These are phyloP conservation scores for Chrysogorgia sp. DNA, from an alignment of 92 coral and sea anemone genomes.

Conservation along the genomic window DNA sequence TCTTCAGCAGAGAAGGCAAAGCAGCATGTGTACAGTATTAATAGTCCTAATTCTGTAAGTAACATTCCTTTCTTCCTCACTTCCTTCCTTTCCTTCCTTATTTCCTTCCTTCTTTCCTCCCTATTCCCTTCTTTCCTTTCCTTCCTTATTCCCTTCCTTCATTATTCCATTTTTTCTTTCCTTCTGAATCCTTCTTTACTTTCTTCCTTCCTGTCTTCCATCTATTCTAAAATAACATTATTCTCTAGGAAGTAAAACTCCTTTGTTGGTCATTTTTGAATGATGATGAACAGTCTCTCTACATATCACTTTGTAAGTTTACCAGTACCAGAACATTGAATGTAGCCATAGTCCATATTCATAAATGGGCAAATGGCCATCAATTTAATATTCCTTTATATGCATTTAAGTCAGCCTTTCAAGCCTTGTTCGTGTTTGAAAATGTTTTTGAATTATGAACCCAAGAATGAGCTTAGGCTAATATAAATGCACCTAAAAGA, in stretches of 20 bases:
- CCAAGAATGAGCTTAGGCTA: no score
- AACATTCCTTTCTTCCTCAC: not conserved
- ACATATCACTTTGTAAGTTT: constrained; percentile 32
- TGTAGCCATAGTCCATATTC: no score
- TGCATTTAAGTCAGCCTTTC: not conserved
- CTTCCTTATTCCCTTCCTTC: no score
- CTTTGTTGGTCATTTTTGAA: constrained; percentile 20
- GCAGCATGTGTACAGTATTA: not conserved
- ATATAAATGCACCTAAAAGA: no score
- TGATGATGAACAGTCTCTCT: constrained; percentile 8
- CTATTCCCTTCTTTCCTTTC: no score
- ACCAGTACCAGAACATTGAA: no score
- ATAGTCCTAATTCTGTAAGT: constrained; percentile 2
- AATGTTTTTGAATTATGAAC: no score
- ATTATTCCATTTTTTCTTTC: no score
- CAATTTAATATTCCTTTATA: not conserved
- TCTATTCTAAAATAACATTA: not conserved
- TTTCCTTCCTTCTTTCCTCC: no score
- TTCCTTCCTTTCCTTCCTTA: not conserved
- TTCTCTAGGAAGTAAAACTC: constrained; percentile 23
- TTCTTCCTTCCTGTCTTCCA: no score
- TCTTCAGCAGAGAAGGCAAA: not conserved
- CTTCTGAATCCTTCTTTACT: no score
- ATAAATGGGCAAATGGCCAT: not conserved
- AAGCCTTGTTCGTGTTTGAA: no score